Conservation (phyloP, 2,113 vertebrate genomes). For the Macrotus californicus region DNA sequence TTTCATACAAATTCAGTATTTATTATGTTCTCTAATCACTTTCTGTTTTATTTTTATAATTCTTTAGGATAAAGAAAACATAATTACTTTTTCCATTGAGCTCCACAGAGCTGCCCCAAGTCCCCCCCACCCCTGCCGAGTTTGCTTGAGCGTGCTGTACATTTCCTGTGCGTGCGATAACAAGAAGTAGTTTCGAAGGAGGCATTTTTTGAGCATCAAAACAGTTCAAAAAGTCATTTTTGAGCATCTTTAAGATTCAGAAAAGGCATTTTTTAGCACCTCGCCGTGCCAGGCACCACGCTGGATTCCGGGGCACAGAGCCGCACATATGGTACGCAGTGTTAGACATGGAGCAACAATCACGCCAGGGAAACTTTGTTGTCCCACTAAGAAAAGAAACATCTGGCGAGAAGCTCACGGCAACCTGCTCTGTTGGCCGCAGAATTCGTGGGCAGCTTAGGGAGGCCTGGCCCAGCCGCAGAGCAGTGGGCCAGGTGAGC, state of each 20-base stretch:
- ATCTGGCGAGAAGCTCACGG: background rate
- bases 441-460: background rate
- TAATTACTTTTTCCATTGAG: slow-evolving; percentile 38
- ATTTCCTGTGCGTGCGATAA: background rate
- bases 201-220: background rate
- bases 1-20: slow-evolving; percentile 26
- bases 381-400: background rate
- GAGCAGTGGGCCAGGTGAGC: background rate
- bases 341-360: too few species aligned
- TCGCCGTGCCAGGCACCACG: background rate
- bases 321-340: background rate
- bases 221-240: background rate
- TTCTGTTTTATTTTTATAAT: slow-evolving; percentile 44
- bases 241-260: background rate
- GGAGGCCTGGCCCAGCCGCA: background rate
- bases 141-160: background rate
- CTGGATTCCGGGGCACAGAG: background rate
- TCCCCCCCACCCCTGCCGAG: too few species aligned
- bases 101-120: background rate
- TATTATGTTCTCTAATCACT: slow-evolving; percentile 39
- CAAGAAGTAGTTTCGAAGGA: background rate
- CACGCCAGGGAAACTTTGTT: background rate
- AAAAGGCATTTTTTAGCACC: background rate
- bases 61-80: slow-evolving; percentile 52
- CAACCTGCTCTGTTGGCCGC: background rate